These are phyloP conservation scores for Pachycephus smyrnensis DNA, from an alignment of 2,888 invertebrate species.

Conservation along the genomic window DNA sequence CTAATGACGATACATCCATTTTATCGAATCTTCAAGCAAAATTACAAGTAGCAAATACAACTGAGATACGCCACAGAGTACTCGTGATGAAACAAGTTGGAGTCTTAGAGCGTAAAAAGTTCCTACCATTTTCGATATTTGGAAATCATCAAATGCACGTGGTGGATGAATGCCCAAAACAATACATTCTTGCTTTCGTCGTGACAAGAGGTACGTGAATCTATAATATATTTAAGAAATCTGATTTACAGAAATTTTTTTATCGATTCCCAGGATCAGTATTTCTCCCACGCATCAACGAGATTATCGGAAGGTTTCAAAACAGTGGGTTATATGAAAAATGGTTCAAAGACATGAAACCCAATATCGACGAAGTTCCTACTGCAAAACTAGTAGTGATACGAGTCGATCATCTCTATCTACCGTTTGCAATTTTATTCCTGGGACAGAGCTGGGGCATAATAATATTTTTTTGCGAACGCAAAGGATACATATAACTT, in stretches of 20 bases:
- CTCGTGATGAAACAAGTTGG: slow-evolving; percentile 4
- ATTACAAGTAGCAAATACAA: not conserved
- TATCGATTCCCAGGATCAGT: slow-evolving; percentile 55
- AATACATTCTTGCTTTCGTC: slow-evolving; percentile 63
- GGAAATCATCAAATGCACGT: slow-evolving; percentile 55
- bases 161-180: slow-evolving; percentile 64
- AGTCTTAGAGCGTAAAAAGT: slow-evolving; percentile 4
- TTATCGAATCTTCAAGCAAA: slow-evolving; percentile 7
- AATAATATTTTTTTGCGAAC: slow-evolving; percentile 11
- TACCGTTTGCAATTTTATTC: slow-evolving; percentile 15
- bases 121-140: not conserved
- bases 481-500: not conserved
- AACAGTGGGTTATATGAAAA: slow-evolving; percentile 61
- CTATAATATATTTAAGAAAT: not conserved
- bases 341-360: slow-evolving; percentile 59
- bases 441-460: slow-evolving; percentile 2
- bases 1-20: slow-evolving; percentile 4
- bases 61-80: slow-evolving; percentile 5
- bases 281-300: slow-evolving; percentile 58
- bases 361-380: not conserved
- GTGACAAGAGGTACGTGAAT: slow-evolving; percentile 46
- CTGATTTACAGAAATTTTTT: not conserved
- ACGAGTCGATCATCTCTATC: slow-evolving; percentile 14
- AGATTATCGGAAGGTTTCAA: slow-evolving; percentile 49
- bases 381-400: slow-evolving; percentile 12